Evolutionary conservation across 2,113 vertebrate genomes (phyloP).

Genomic region (Tamias sibiricus): DNA sequence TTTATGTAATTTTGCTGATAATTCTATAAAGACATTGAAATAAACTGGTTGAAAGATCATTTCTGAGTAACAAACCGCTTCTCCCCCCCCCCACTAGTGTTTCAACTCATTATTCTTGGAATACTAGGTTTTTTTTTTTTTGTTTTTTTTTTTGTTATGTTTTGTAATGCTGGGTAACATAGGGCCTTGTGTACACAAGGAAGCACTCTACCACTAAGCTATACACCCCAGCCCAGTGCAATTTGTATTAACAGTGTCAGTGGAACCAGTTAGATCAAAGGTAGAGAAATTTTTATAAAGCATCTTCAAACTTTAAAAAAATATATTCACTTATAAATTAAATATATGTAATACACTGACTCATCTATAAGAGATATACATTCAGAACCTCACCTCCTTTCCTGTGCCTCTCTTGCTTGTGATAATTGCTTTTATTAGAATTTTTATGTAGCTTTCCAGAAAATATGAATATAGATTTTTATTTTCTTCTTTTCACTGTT

Average conservation of each 20-base stretch:
- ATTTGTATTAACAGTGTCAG: constrained; percentile 30
- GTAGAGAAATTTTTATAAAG: constrained; percentile 19
- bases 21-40: constrained; percentile 3
- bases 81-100: constrained; percentile 6
- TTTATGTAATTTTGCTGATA: not conserved
- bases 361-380: not conserved
- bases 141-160: not conserved
- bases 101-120: constrained; percentile 43
- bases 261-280: constrained; percentile 7
- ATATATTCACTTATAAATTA: constrained; percentile 46
- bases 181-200: not conserved
- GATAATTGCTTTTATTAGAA: not conserved
- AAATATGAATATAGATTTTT: constrained; percentile 40
- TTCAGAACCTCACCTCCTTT: constrained; percentile 12
- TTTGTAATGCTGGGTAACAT: not conserved
- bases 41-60: constrained; percentile 11
- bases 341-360: not conserved
- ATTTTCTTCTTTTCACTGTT: not conserved
- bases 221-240: not conserved
- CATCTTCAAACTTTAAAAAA: not conserved
- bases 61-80: constrained; percentile 11
- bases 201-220: not conserved
- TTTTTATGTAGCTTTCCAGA: constrained; percentile 18
- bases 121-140: not conserved
- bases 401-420: not conserved